These are phyloP conservation scores for Lagorchestes hirsutus DNA, from an alignment of 2,797 vertebrate genomes.

Conservation along the genomic window DNA sequence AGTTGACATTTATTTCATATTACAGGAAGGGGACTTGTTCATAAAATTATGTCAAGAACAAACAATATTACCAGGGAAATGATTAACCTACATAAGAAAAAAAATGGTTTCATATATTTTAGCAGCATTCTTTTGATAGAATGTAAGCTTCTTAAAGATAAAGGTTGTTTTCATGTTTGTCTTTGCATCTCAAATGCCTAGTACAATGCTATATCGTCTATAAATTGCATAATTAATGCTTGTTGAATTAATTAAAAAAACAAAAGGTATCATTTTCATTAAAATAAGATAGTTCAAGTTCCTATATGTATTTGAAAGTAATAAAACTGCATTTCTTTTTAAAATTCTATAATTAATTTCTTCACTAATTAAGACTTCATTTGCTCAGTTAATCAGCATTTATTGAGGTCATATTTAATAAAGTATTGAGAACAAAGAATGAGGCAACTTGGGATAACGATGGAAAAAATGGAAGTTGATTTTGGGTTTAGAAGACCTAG, in stretches of 20 bases:
- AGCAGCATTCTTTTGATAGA: conserved; percentile 36
- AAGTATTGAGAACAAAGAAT: background rate
- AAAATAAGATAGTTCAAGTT: background rate
- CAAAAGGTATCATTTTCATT: background rate
- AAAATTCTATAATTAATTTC: background rate
- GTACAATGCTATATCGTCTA: background rate
- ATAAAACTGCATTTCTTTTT: background rate
- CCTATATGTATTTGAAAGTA: background rate
- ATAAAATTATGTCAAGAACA: conserved; percentile 32
- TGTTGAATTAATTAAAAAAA: background rate
- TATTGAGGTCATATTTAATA: background rate
- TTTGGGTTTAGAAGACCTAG: background rate
- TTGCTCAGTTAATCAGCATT: background rate
- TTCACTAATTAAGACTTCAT: background rate
- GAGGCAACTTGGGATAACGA: background rate
- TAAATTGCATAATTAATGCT: background rate
- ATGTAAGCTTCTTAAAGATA: background rate
- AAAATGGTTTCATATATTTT: conserved; percentile 60
- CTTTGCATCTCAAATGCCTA: background rate
- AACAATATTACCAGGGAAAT: conserved; percentile 53
- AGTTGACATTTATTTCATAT: conserved; percentile 35
- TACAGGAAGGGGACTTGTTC: background rate
- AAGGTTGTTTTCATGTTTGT: background rate
- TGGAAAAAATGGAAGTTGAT: background rate
- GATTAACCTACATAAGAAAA: conserved; percentile 58